A percentile compares a stretch with the other conserved stretches of the same genome.
Evolutionary conservation across 1,140 invertebrate species (phyloP).

Genomic region (Metaphire vulgaris): DNA sequence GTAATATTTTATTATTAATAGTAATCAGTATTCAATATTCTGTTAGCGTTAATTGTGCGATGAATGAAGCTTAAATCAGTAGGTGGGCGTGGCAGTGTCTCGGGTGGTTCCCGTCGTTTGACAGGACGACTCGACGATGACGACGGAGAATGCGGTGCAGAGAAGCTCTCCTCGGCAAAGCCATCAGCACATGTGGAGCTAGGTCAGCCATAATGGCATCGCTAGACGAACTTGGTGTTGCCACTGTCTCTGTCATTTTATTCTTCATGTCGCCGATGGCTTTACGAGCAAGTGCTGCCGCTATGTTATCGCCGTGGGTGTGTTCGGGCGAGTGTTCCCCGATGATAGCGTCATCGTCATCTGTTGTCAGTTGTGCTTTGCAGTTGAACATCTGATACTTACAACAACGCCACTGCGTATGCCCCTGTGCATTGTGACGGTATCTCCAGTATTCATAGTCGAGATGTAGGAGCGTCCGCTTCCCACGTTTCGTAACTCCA

Average conservation of each 20-base stretch:
- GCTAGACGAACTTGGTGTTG: constrained; percentile 1
- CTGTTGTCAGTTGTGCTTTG: not conserved
- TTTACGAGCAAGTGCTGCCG: not conserved
- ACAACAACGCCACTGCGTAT: not conserved
- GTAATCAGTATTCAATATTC: no score
- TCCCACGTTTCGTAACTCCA: not conserved
- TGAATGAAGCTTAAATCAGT: not conserved
- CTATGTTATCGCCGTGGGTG: not conserved
- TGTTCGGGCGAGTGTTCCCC: not conserved
- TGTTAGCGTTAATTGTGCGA: no score
- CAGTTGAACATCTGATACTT: not conserved
- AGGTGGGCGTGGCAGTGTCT: not conserved
- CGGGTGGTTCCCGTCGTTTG: not conserved
- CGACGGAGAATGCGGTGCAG: not conserved
- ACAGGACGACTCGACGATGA: no score
- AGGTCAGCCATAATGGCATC: not conserved
- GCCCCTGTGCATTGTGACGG: not conserved
- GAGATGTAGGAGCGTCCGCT: not conserved
- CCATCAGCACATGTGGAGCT: not conserved
- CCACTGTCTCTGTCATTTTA: not conserved
- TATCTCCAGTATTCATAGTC: not conserved
- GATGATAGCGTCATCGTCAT: not conserved
- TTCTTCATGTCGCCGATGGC: not conserved
- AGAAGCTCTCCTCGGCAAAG: not conserved
- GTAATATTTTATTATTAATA: no score